Conservation (phyloP, 2,888 invertebrate genomes). For the Dorcus hopei region DNA sequence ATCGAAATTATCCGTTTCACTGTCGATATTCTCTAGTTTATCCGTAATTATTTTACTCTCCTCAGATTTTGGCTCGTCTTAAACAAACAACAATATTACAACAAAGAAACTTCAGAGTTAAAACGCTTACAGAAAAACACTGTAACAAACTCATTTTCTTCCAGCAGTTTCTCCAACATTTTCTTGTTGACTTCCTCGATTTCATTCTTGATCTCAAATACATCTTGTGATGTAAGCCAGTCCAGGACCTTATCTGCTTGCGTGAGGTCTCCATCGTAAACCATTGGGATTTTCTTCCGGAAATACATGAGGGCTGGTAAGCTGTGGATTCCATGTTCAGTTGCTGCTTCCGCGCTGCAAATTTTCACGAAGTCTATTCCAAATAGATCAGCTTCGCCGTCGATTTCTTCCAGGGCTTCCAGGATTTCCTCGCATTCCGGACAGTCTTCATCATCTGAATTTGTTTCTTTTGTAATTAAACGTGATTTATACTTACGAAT, state of each 20-base stretch:
- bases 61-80: conserved; percentile 76
- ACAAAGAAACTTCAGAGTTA: too few relatives aligned
- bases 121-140: conserved; percentile 88
- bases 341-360: conserved; percentile 75
- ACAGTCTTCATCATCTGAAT: conserved; percentile 82
- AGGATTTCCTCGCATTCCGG: conserved; percentile 88
- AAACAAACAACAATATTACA: conserved; percentile 26
- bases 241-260: conserved; percentile 82
- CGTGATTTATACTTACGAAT: background rate
- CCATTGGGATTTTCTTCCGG: conserved; percentile 72
- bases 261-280: conserved; percentile 85
- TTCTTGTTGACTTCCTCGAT: conserved; percentile 96
- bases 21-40: conserved; percentile 89
- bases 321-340: conserved; percentile 77
- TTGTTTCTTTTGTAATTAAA: background rate
- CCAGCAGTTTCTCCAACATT: conserved; percentile 91
- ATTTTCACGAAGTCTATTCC: conserved; percentile 96
- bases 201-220: conserved; percentile 93
- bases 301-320: conserved; percentile 87
- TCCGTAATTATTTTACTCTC: conserved; percentile 81
- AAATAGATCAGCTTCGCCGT: conserved; percentile 89
- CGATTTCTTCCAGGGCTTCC: conserved; percentile 88
- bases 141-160: conserved; percentile 92
- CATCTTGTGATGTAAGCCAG: conserved; percentile 92
- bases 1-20: conserved; percentile 90